A percentile compares a stretch with the other conserved stretches of the same genome.
Evolutionary conservation across 2,888 invertebrate species (phyloP).

Genomic region (Leptinotarsa tumamoca): DNA sequence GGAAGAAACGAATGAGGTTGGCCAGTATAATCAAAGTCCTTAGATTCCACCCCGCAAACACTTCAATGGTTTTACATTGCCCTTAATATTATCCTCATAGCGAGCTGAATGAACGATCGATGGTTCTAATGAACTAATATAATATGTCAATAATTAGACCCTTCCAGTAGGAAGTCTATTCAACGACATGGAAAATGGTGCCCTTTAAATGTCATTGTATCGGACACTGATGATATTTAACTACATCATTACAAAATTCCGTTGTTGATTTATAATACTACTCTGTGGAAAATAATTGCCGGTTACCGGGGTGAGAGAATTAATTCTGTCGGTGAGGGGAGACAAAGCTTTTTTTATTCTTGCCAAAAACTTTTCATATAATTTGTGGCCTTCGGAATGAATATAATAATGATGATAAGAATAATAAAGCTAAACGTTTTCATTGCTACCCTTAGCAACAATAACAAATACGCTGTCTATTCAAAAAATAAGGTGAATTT

Average conservation of each 20-base stretch:
- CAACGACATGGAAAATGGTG: slow-evolving; percentile 50
- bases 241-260: slow-evolving; percentile 37
- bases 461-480: no score
- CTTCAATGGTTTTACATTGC: neutral
- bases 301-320: neutral
- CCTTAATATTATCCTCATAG: neutral
- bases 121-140: slow-evolving; percentile 23
- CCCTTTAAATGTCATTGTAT: slow-evolving; percentile 62
- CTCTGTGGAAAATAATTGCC: neutral
- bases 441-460: no score
- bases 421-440: no score
- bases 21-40: neutral
- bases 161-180: slow-evolving; percentile 42
- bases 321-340: no score
- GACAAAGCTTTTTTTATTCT: no score
- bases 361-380: no score
- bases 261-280: neutral
- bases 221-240: slow-evolving; percentile 46
- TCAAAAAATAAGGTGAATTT: no score
- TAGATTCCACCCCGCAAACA: neutral
- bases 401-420: no score
- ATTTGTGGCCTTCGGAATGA: no score
- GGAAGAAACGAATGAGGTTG: neutral
- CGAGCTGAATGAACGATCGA: slow-evolving; percentile 13
- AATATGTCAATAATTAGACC: slow-evolving; percentile 43